Base-by-base conservation (phyloP, 2,888 invertebrate species). In the Apocheima hispidaria region DNA sequence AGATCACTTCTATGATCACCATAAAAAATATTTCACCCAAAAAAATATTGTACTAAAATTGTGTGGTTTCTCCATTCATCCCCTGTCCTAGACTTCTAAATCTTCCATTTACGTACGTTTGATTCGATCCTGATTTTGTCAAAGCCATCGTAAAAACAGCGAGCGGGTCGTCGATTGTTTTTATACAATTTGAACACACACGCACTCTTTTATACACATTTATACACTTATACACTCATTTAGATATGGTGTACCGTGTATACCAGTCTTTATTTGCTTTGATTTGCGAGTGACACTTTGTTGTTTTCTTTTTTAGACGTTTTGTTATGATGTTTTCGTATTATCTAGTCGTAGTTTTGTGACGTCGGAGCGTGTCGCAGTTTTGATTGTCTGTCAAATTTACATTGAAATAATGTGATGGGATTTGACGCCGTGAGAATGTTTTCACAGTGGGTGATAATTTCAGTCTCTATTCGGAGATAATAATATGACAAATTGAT, bases 381-480 rank as follows among this genome's bases (percentile, higher is more conserved):
- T 88, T 90, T 86, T 90, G 91, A 92, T 83, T 81, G 83, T 85
- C 80, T 89, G 92, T 91, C 91, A 91, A 86, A 90, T 89, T 88
- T 90, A 85, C 84, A 88, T 90, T 84, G 84, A 83, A 85, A 85
- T 73, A 68, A 85, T 73, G 68, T 73, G 72, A 73, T 66, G 64
- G 66, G 74, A 77, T 80, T 76, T 75, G 78, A 73, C 60, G 70
- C 70, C 83, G 88, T 89, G 90, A 81, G 90, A 90, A 87, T 80
- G 73, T 78, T 79, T 78, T 77, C 71, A 60, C 67, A 44, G 68
- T 64, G 61, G 67, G 68, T 72, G 71, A 67, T 63, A 64, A 63
- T 60, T 21, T 2, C 66, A 60, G 64, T 73, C 53, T 53, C n/a
- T 64, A 65, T 70, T 70, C 56, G 46, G 36, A 48, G 30, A 51